Evolutionary conservation across 2,888 invertebrate genomes (phyloP).

Genomic region (Saturnia pavonia): DNA sequence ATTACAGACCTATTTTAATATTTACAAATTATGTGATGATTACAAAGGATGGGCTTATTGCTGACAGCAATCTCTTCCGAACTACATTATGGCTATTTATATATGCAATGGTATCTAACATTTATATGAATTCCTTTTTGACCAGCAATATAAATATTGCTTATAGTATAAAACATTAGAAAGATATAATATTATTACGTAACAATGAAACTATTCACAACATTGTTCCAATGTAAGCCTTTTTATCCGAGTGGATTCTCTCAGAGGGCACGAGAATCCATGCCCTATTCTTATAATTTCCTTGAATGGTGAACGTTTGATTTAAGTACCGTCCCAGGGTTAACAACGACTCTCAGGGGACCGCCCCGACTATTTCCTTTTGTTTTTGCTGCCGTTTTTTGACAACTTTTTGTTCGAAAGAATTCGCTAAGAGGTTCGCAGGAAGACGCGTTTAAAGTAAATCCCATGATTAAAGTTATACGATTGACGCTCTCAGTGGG

Average conservation of each 20-base stretch:
- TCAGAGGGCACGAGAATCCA: constrained; percentile 61
- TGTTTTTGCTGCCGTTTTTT: constrained; percentile 74
- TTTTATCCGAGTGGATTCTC: constrained; percentile 62
- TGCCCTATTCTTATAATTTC: constrained; percentile 77
- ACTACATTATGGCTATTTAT: too few species aligned
- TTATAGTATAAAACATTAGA: background rate
- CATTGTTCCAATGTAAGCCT: constrained; percentile 59
- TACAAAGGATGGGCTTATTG: too few species aligned
- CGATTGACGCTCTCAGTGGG: constrained; percentile 64
- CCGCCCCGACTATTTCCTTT: constrained; percentile 78
- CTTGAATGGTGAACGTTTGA: constrained; percentile 79
- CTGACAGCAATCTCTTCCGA: too few species aligned
- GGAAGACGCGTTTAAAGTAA: constrained; percentile 63
- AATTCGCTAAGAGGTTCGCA: constrained; percentile 61
- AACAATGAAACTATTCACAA: constrained; percentile 56
- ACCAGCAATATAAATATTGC: background rate
- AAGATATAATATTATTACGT: constrained; percentile 38
- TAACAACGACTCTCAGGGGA: constrained; percentile 69
- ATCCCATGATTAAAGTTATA: constrained; percentile 67
- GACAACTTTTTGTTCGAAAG: constrained; percentile 70
- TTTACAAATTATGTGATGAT: too few species aligned
- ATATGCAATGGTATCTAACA: background rate
- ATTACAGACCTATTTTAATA: too few species aligned
- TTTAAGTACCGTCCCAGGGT: constrained; percentile 78
- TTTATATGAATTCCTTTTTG: background rate